Percentiles rank a stretch among this genome's conserved stretches.
phyloP scores from a whole-genome alignment of 2,888 invertebrate species.

The Dryococelus australis region DNA sequence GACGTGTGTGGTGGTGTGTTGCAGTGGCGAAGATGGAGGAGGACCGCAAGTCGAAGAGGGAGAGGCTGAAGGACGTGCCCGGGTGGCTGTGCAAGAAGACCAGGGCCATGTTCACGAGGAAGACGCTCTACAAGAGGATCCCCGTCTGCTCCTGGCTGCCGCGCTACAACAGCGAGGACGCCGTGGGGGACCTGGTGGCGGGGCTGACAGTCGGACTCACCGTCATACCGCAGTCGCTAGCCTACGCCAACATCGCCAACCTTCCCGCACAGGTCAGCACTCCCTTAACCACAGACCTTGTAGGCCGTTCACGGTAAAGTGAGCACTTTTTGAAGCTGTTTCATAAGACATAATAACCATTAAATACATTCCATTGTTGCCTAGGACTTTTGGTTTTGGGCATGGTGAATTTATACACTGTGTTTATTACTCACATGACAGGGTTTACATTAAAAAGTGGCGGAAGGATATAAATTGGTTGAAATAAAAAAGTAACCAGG shows the following conservation, averaged over 20 bases:
- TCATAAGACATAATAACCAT: no score
- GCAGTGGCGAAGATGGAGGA: constrained; percentile 55
- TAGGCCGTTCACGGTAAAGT: no score
- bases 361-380: no score
- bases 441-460: no score
- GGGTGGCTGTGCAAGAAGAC: constrained; percentile 60
- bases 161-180: constrained; percentile 73
- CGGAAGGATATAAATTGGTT: no score
- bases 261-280: constrained; percentile 70
- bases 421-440: no score
- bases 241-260: constrained; percentile 82
- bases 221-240: constrained; percentile 86
- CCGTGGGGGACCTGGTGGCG: constrained; percentile 87
- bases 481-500: no score
- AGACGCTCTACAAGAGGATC: constrained; percentile 74
- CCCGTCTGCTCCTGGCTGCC: constrained; percentile 83
- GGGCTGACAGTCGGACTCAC: constrained; percentile 92
- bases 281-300: background rate
- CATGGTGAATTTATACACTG: no score
- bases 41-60: constrained; percentile 53
- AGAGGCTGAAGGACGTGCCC: constrained; percentile 54
- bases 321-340: no score
- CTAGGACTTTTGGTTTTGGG: no score
- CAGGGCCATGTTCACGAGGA: constrained; percentile 67
- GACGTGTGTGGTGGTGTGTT: background rate